Evolutionary conservation across 2,113 vertebrate species (phyloP).

Genomic region (Argyrosomus japonicus): DNA sequence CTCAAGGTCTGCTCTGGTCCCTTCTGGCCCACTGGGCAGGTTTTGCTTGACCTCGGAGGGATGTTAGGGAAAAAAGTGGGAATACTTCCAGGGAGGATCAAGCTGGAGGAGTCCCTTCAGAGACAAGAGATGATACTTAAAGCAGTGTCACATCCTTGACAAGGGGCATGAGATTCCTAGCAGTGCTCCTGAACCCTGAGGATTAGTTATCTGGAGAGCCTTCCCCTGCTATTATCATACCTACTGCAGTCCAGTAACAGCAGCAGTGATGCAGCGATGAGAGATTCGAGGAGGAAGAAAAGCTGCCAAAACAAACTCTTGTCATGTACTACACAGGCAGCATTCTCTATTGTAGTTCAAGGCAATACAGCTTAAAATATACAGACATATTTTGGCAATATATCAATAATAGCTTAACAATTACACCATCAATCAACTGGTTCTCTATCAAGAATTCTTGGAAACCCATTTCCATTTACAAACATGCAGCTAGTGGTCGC

Average conservation of each 20-base stretch:
- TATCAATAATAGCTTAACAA: background rate
- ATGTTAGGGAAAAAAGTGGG: slow-evolving; percentile 1
- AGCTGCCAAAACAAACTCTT: slow-evolving; percentile 24
- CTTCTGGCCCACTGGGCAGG: slow-evolving; percentile 2
- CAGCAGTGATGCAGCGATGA: slow-evolving; percentile 31
- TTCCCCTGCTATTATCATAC: slow-evolving; percentile 60
- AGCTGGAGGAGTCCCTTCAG: slow-evolving; percentile 23
- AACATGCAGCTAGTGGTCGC: slow-evolving; percentile 46
- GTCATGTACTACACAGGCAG: background rate
- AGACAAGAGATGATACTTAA: slow-evolving; percentile 34
- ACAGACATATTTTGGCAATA: slow-evolving; percentile 1
- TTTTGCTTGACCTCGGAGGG: slow-evolving; percentile 30
- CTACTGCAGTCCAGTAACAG: slow-evolving; percentile 19
- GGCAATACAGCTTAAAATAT: background rate
- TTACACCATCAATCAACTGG: background rate
- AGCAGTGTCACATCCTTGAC: slow-evolving; percentile 48
- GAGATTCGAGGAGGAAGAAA: slow-evolving; percentile 4
- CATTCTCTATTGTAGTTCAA: background rate
- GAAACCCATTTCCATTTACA: slow-evolving; percentile 41
- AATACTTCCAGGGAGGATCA: slow-evolving; percentile 18
- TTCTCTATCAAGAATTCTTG: slow-evolving; percentile 22
- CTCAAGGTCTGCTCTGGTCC: slow-evolving; percentile 22
- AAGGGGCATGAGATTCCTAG: slow-evolving; percentile 48
- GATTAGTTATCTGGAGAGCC: slow-evolving; percentile 40
- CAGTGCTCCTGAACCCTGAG: slow-evolving; percentile 33